Percentiles rank a stretch among this genome's conserved stretches.
Conservation (phyloP, 2,797 vertebrate genomes). For the Leuciscus waleckii region DNA sequence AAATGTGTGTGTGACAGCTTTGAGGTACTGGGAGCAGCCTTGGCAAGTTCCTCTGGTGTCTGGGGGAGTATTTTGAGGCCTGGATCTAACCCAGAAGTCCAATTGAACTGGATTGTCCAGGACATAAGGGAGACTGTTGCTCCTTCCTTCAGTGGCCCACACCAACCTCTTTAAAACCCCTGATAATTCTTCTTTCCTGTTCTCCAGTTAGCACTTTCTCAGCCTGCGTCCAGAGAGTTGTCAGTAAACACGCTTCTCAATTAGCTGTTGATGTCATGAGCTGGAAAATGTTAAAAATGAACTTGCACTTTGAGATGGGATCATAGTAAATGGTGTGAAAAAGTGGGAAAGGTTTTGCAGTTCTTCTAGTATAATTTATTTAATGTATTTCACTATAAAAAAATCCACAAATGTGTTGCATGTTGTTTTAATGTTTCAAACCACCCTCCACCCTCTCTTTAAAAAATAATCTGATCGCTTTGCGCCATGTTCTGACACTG, state of each 20-base stretch:
- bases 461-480: conserved; percentile 16
- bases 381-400: not conserved
- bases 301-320: not conserved
- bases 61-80: conserved; percentile 34
- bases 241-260: conserved; percentile 48
- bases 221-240: conserved; percentile 7
- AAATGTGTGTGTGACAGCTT: conserved; percentile 24
- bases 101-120: conserved; percentile 35
- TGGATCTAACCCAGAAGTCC: conserved; percentile 28
- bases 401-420: not conserved
- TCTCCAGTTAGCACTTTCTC: conserved; percentile 17
- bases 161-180: conserved; percentile 20
- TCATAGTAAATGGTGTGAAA: not conserved
- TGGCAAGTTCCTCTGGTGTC: conserved; percentile 29
- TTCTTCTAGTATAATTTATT: conserved; percentile 16
- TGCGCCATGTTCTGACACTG: conserved; percentile 18
- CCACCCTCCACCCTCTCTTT: conserved; percentile 1
- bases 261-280: conserved; percentile 10
- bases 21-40: conserved; percentile 40
- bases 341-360: not conserved
- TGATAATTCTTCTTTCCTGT: conserved; percentile 28
- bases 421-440: conserved; percentile 16
- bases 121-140: conserved; percentile 16
- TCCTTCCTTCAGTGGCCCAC: conserved; percentile 11
- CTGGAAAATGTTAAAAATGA: conserved; percentile 28